Conservation (phyloP, 2,888 invertebrate species). For the Terebella lapidaria region DNA sequence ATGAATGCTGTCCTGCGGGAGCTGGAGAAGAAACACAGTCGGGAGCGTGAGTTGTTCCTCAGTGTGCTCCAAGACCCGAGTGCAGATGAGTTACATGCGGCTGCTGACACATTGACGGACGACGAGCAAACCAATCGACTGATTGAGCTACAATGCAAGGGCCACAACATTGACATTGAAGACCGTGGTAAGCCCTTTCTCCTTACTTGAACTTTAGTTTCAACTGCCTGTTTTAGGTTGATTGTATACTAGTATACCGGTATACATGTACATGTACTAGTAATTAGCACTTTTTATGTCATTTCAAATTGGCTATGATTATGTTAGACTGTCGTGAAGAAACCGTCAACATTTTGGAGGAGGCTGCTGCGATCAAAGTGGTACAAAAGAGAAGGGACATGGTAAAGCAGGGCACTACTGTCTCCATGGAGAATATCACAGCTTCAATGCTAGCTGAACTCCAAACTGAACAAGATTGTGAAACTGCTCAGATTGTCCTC, state of each 20-base stretch:
- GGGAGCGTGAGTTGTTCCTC: slow-evolving; percentile 42
- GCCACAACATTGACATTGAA: slow-evolving; percentile 32
- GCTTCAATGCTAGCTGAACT: slow-evolving; percentile 32
- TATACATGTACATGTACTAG: too few species aligned
- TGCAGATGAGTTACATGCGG: slow-evolving; percentile 42
- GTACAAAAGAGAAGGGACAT: slow-evolving; percentile 28
- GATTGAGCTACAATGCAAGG: slow-evolving; percentile 41
- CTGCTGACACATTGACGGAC: slow-evolving; percentile 32
- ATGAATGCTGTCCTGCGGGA: slow-evolving; percentile 34
- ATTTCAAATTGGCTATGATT: too few species aligned
- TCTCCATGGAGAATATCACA: slow-evolving; percentile 19
- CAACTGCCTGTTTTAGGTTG: too few species aligned
- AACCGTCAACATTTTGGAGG: slow-evolving; percentile 38
- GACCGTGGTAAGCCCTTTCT: slow-evolving; percentile 25
- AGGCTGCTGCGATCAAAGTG: slow-evolving; percentile 41
- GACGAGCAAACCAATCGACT: slow-evolving; percentile 48
- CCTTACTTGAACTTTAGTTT: neutral
- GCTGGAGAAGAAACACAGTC: slow-evolving; percentile 38
- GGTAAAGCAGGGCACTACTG: slow-evolving; percentile 3
- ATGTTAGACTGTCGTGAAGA: slow-evolving; percentile 42
- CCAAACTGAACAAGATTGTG: slow-evolving; percentile 39
- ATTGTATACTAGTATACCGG: too few species aligned
- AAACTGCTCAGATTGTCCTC: slow-evolving; percentile 29
- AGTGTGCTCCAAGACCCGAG: slow-evolving; percentile 41
- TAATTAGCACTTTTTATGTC: too few species aligned